A percentile compares a stretch with the other conserved stretches of the same genome.
Conservation (phyloP, 2,797 vertebrate species). For the Myotis pilosus region DNA sequence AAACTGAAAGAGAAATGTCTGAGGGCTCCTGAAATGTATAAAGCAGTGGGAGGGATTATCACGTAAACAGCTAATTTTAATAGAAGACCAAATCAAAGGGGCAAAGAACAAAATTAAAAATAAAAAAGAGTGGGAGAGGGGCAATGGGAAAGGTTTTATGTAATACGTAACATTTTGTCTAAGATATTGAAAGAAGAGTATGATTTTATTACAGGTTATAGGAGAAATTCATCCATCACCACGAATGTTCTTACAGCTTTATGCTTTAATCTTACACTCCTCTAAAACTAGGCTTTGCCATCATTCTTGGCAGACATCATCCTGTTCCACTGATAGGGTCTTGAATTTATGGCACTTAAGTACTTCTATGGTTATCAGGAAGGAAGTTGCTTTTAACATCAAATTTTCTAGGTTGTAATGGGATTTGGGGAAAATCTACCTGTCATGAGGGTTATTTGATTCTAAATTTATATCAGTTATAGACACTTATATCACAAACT, state of each 20-base stretch:
- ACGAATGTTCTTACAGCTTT: neutral
- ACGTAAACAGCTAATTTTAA: neutral
- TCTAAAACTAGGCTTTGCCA: neutral
- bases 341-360: slow-evolving; percentile 41
- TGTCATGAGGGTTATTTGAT: slow-evolving; percentile 19
- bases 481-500: slow-evolving; percentile 57
- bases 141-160: neutral
- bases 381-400: slow-evolving; percentile 39
- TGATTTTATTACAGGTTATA: neutral
- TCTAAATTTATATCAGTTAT: slow-evolving; percentile 50
- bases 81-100: neutral
- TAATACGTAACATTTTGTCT: neutral
- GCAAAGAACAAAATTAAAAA: neutral
- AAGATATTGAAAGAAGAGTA: neutral
- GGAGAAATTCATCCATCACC: neutral
- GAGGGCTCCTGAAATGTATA: neutral
- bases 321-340: neutral
- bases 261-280: neutral
- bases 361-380: slow-evolving; percentile 16
- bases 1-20: neutral
- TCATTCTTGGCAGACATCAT: neutral
- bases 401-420: slow-evolving; percentile 40
- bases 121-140: neutral
- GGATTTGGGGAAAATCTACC: neutral
- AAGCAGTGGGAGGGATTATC: neutral